Evolutionary conservation across 2,797 vertebrate species (phyloP).

Genomic region (Enteromius afrohamiltoni): DNA sequence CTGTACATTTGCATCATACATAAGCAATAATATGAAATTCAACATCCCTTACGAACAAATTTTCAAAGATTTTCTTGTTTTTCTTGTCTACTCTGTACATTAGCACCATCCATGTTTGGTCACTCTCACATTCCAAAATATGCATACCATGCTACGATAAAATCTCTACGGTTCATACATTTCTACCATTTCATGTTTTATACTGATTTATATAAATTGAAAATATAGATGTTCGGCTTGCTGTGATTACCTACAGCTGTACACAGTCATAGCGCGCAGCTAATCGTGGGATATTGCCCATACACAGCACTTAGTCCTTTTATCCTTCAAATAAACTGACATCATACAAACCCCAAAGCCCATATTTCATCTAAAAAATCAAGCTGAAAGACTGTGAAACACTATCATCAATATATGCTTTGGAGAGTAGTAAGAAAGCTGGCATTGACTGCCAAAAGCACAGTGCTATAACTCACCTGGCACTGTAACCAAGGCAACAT

Average conservation of each 20-base stretch:
- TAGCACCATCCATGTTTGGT: background rate
- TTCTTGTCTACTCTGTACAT: background rate
- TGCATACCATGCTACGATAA: background rate
- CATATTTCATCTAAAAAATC: constrained; percentile 25
- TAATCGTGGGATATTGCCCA: background rate
- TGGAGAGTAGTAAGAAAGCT: constrained; percentile 11
- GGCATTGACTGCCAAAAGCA: constrained; percentile 34
- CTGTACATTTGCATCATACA: background rate
- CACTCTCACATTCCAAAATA: background rate
- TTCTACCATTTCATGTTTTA: background rate
- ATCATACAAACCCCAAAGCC: constrained; percentile 26
- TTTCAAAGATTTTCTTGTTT: background rate
- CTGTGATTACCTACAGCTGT: background rate
- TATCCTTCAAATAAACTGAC: constrained; percentile 15
- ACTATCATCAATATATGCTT: constrained; percentile 36
- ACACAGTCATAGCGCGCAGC: background rate
- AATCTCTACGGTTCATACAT: background rate
- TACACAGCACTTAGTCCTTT: background rate
- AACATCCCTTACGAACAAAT: background rate
- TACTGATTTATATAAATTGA: background rate
- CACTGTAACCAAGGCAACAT: constrained; percentile 45
- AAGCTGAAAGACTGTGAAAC: constrained; percentile 37
- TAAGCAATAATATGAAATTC: too few relatives aligned
- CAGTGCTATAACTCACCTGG: constrained; percentile 52
- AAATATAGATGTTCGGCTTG: background rate